A percentile compares a stretch with the other conserved stretches of the same genome.
These are phyloP conservation scores for Agrochola lychnidis DNA, from an alignment of 2,888 invertebrate genomes.

Conservation along the genomic window DNA sequence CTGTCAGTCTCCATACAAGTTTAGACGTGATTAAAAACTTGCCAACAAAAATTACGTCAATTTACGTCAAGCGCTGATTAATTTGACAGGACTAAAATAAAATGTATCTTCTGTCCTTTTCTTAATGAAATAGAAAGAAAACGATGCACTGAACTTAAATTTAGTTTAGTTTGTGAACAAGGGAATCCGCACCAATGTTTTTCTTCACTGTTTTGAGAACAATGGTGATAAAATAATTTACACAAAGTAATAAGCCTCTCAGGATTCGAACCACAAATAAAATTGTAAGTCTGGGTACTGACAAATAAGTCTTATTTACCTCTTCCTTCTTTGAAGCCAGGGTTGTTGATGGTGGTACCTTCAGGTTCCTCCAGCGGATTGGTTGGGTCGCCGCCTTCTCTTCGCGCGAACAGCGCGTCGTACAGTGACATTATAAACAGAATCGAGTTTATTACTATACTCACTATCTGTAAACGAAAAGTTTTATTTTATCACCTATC, in stretches of 20 bases:
- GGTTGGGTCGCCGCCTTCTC: slow-evolving; percentile 95
- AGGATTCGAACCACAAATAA: no score
- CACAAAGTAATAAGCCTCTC: background rate
- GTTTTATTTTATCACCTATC: background rate
- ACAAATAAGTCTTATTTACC: slow-evolving; percentile 76
- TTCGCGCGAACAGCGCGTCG: slow-evolving; percentile 94
- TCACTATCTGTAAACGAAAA: slow-evolving; percentile 92
- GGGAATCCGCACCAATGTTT: no score
- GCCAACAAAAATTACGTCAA: no score
- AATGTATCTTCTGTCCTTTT: no score
- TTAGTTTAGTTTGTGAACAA: no score
- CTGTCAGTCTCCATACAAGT: no score
- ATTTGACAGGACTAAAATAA: no score
- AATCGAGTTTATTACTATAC: slow-evolving; percentile 94
- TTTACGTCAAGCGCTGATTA: no score
- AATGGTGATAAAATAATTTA: background rate
- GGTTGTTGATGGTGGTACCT: slow-evolving; percentile 95
- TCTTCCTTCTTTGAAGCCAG: slow-evolving; percentile 94
- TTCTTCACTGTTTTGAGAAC: background rate
- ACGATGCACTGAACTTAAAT: no score
- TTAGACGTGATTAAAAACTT: no score
- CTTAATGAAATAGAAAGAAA: no score
- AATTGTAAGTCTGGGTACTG: no score
- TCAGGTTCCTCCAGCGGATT: slow-evolving; percentile 90
- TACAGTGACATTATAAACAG: slow-evolving; percentile 95